These are phyloP conservation scores for Leucoma salicis DNA, from an alignment of 2,888 invertebrate species.

Conservation along the genomic window DNA sequence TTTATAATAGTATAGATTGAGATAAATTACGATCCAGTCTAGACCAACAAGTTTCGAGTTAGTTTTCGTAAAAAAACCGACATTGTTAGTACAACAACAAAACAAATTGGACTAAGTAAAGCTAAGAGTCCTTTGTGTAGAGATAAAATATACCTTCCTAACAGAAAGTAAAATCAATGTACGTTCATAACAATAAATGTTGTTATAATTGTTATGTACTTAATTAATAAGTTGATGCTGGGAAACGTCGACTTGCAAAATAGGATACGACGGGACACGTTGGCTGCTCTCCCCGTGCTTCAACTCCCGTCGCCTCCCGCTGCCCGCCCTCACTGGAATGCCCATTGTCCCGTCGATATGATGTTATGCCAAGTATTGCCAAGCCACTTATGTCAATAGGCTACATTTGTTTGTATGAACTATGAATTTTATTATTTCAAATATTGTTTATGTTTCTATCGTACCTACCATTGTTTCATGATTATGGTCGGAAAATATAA, in stretches of 20 bases:
- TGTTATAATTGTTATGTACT: slow-evolving; percentile 43
- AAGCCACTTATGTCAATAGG: slow-evolving; percentile 65
- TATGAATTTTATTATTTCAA: slow-evolving; percentile 24
- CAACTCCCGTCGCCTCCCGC: slow-evolving; percentile 30
- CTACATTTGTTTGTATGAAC: slow-evolving; percentile 45
- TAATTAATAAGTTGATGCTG: slow-evolving; percentile 58
- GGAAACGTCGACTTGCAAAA: slow-evolving; percentile 53
- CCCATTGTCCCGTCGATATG: slow-evolving; percentile 72
- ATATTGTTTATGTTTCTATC: neutral
- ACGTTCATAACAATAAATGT: slow-evolving; percentile 13
- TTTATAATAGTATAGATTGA: no score
- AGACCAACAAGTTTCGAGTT: no score
- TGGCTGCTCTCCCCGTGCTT: slow-evolving; percentile 36
- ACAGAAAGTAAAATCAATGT: neutral
- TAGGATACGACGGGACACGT: slow-evolving; percentile 58
- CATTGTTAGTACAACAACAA: no score
- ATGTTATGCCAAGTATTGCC: slow-evolving; percentile 67
- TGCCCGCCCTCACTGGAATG: slow-evolving; percentile 58
- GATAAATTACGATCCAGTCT: no score
- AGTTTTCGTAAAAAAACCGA: no score
- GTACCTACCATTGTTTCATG: no score
- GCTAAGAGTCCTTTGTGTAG: no score
- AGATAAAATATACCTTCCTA: no score
- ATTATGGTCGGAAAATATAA: no score
- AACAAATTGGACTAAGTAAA: no score